Evolutionary conservation across 2,888 invertebrate genomes (phyloP).

Genomic region (Julus scanicus): DNA sequence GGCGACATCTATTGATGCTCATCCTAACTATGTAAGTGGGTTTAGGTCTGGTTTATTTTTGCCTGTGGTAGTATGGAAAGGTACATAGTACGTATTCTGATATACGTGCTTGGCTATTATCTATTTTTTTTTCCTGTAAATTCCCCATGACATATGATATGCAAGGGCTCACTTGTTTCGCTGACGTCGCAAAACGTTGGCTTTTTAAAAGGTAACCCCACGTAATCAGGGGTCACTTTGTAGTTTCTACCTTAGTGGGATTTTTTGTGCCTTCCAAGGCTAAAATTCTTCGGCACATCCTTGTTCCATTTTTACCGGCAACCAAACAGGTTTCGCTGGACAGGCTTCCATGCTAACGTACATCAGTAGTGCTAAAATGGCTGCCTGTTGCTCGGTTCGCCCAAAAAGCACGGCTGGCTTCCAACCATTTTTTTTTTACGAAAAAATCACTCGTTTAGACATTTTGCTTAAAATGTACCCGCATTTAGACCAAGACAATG

Average conservation of each 20-base stretch:
- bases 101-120: background rate
- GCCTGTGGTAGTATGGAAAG: background rate
- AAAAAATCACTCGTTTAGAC: background rate
- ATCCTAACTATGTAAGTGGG: background rate
- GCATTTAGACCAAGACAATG: background rate
- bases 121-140: background rate
- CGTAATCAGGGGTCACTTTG: constrained; percentile 42
- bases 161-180: constrained; percentile 28
- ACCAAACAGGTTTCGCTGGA: constrained; percentile 36
- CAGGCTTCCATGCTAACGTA: constrained; percentile 17
- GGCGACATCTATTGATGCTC: constrained; percentile 14
- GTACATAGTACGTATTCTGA: background rate
- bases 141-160: constrained; percentile 16
- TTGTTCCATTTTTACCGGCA: constrained; percentile 35
- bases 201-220: constrained; percentile 41
- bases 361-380: constrained; percentile 34
- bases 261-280: constrained; percentile 42
- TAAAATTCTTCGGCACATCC: constrained; percentile 42
- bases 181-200: constrained; percentile 32
- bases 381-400: constrained; percentile 4
- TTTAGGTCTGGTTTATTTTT: background rate
- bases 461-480: background rate
- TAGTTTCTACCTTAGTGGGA: constrained; percentile 39
- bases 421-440: background rate
- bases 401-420: background rate